Evolutionary conservation across 2,113 vertebrate genomes (phyloP), one percentile per base, ranked within the genome.

Genomic region (Machaerirhynchus nigripectus): DNA sequence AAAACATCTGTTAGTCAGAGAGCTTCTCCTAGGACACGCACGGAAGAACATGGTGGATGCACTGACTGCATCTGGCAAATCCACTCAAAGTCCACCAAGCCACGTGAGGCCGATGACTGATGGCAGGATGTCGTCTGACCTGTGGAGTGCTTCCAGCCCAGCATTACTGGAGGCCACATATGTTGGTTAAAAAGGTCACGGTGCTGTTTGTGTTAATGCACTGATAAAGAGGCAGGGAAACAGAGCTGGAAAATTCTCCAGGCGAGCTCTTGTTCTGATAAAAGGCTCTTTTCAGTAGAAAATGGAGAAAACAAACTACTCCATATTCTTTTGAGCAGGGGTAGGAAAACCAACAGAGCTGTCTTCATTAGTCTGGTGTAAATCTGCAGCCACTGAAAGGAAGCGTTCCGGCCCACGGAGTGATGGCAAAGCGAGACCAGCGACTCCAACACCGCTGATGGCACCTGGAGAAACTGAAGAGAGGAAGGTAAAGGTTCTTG

Each of bases 1-100:
- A 55, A 95, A 97, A 81, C 94, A 96, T 93, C 91, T 94, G 94
- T 89, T 95, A 39, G 37, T 23, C 47, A 76, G 92, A 92, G 33
- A 60, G 87, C 64, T 79, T 64, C 87, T 93, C 30, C 86, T 44
- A 81, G 53, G 47, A 67, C 56, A 35, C 5, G 75, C 68, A 35
- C 1, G 4, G 91, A 77, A 63, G 87, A 85, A n/a, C 2, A 0
- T 74, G 60, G 74, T 84, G 31, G 73, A 56, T 90, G 79, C 83
- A 61, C 50, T 39, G 53, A 28, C 76, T 84, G 64, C 79, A 84
- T 91, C 73, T 44, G 81, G 79, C 84, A 75, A 60, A 89, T 70
- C 68, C 83, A 37, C 77, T 78, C 7, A 4, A 83, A 80, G 94
- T 76, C 68, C 79, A 42, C 42, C 22, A 15, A 76, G 59, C 44